Evolutionary conservation across 1,140 invertebrate genomes (phyloP).

Genomic region (Xylocopa sonorina): DNA sequence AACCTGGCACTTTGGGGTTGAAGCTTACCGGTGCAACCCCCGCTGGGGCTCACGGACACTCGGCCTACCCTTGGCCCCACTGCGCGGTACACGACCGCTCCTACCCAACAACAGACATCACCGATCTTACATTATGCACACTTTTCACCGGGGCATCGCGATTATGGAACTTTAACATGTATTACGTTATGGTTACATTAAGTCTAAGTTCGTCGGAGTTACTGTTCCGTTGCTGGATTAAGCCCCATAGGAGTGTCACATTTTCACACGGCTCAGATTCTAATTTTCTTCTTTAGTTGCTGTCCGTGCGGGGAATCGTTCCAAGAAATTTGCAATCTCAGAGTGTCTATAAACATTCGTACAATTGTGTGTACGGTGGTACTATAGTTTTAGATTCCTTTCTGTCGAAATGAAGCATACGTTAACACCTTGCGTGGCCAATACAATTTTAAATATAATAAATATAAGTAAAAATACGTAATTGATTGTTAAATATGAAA

Average conservation of each 20-base stretch:
- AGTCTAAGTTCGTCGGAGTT: slow-evolving; percentile 20
- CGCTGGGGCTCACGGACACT: slow-evolving; percentile 80
- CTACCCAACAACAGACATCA: slow-evolving; percentile 81
- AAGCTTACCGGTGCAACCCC: slow-evolving; percentile 82
- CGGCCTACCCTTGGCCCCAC: slow-evolving; percentile 80
- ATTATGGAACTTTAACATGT: slow-evolving; percentile 52
- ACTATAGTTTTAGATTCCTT: too few species aligned
- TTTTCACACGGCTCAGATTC: background rate
- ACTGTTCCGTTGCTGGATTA: slow-evolving; percentile 46
- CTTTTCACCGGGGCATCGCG: slow-evolving; percentile 45
- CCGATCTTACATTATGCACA: slow-evolving; percentile 73
- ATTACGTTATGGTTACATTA: slow-evolving; percentile 31
- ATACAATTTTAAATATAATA: too few species aligned
- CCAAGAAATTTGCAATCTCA: too few species aligned
- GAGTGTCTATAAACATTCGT: too few species aligned
- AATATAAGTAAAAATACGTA: too few species aligned
- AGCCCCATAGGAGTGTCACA: background rate
- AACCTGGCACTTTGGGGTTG: slow-evolving; percentile 79
- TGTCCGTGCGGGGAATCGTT: background rate
- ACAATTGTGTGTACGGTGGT: too few species aligned
- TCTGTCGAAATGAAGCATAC: too few species aligned
- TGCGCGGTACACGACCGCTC: slow-evolving; percentile 81
- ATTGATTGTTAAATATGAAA: too few species aligned
- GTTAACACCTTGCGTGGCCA: too few species aligned
- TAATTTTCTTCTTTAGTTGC: background rate